These are phyloP conservation scores for Callosobruchus maculatus DNA, from an alignment of 2,888 invertebrate genomes.

Conservation along the genomic window DNA sequence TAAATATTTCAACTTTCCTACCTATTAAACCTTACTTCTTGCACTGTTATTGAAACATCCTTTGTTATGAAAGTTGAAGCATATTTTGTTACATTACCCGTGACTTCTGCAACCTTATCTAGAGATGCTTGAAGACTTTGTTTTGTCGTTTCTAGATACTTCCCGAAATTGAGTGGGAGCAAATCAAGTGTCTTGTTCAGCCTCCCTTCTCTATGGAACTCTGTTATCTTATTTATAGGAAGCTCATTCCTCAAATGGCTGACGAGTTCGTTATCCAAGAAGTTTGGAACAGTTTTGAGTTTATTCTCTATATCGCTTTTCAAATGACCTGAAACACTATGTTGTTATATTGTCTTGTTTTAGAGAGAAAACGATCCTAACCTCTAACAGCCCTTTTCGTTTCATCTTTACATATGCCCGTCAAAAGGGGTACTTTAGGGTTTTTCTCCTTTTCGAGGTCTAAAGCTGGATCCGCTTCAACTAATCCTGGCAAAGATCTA, in stretches of 20 bases:
- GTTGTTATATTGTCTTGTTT: neutral
- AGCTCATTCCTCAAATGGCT: conserved; percentile 46
- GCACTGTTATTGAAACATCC: too few species aligned
- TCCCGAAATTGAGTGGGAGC: conserved; percentile 34
- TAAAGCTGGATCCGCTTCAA: conserved; percentile 60
- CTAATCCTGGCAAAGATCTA: conserved; percentile 64
- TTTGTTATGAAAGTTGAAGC: too few species aligned
- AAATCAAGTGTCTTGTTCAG: conserved; percentile 12
- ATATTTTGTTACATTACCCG: conserved; percentile 44
- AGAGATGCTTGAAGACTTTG: conserved; percentile 50
- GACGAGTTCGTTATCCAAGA: conserved; percentile 45
- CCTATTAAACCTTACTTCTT: too few species aligned
- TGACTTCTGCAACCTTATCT: conserved; percentile 58
- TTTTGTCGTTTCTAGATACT: conserved; percentile 39
- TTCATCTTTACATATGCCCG: conserved; percentile 71
- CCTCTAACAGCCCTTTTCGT: conserved; percentile 62
- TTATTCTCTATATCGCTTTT: conserved; percentile 45
- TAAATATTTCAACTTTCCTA: too few species aligned
- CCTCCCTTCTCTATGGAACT: conserved; percentile 8
- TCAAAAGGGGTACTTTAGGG: conserved; percentile 63
- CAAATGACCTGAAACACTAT: conserved; percentile 32
- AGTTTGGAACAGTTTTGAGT: conserved; percentile 46
- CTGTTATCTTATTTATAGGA: conserved; percentile 30
- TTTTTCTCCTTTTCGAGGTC: conserved; percentile 54
- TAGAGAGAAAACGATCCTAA: neutral